These are phyloP conservation scores for Salticus scenicus DNA, from an alignment of 2,888 invertebrate species.

Conservation along the genomic window DNA sequence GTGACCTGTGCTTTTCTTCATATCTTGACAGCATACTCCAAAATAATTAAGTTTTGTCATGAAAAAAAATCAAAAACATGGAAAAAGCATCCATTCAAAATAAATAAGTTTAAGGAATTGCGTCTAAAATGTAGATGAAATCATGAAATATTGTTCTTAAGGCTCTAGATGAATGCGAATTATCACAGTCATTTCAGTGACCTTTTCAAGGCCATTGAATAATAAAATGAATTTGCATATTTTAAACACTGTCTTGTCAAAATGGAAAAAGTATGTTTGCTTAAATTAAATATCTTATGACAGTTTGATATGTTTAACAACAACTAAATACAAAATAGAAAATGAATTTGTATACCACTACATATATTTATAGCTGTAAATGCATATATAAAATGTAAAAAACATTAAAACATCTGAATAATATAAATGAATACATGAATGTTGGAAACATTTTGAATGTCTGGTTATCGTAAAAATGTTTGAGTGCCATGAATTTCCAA, in stretches of 20 bases:
- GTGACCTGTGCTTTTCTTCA: background rate
- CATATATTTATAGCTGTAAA: background rate
- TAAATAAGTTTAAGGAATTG: background rate
- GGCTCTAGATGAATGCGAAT: background rate
- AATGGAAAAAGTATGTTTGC: background rate
- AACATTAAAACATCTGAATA: background rate
- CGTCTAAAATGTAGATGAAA: background rate
- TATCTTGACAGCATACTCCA: background rate
- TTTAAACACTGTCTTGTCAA: background rate
- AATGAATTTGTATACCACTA: background rate
- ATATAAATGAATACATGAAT: background rate
- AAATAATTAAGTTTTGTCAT: background rate
- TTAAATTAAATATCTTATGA: background rate
- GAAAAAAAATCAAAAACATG: background rate
- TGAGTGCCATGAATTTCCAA: background rate
- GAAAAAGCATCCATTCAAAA: background rate
- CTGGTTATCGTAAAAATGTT: background rate
- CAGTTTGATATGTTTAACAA: background rate
- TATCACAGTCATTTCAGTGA: conserved; percentile 10
- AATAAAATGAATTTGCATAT: background rate
- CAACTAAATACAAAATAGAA: background rate
- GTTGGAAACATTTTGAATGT: background rate
- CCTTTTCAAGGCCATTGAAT: background rate
- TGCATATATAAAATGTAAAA: background rate
- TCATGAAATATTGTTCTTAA: conserved; percentile 6